Conservation (phyloP, 2,888 invertebrate species). For the Latrodectus hesperus region DNA sequence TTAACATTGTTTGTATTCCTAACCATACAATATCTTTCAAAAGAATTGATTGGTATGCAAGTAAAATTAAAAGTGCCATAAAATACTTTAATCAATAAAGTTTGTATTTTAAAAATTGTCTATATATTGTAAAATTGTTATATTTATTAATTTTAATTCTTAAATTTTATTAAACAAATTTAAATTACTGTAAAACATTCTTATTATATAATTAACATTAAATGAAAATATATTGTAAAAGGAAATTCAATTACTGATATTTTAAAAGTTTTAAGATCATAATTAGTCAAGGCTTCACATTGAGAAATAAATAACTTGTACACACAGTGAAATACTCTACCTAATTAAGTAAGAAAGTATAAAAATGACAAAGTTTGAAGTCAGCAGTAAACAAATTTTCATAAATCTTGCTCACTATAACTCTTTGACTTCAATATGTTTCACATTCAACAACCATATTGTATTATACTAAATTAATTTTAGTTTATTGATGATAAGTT, state of each 20-base stretch:
- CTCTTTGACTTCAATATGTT: constrained; percentile 22
- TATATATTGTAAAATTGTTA: background rate
- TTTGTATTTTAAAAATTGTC: background rate
- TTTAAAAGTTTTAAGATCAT: background rate
- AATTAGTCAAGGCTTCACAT: constrained; percentile 26
- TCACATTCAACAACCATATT: constrained; percentile 27
- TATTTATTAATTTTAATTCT: background rate
- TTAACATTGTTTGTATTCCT: too few relatives aligned
- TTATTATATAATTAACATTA: background rate
- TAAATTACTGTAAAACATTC: background rate
- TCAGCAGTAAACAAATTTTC: constrained; percentile 35
- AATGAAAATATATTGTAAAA: background rate
- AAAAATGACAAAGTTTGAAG: constrained; percentile 51
- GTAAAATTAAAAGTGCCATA: too few relatives aligned
- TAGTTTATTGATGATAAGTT: background rate
- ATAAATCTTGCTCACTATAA: constrained; percentile 20
- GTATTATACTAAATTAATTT: background rate
- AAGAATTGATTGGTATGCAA: too few relatives aligned
- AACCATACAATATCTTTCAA: too few relatives aligned
- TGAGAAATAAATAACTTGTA: constrained; percentile 58
- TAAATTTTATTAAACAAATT: background rate
- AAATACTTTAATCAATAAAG: too few relatives aligned
- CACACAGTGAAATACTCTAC: constrained; percentile 55
- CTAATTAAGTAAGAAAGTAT: constrained; percentile 51
- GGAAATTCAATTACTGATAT: background rate